phyloP scores from a whole-genome alignment of 2,113 vertebrate species.

The Clarias macrocephalus region DNA sequence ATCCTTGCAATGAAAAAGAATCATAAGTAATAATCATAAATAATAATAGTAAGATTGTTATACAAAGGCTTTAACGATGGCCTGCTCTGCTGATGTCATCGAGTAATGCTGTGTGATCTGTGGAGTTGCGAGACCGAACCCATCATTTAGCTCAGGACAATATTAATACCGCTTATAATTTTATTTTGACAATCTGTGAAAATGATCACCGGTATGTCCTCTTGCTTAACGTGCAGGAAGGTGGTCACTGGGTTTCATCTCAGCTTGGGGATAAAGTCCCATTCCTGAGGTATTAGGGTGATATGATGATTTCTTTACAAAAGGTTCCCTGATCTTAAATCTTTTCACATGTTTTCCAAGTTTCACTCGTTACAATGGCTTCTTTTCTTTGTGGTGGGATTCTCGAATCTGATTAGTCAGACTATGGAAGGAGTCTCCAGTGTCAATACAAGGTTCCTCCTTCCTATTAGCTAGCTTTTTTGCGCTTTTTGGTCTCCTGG shows the following conservation, averaged over 20 bases:
- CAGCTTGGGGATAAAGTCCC: background rate
- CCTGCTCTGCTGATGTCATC: constrained; percentile 11
- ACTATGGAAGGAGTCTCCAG: background rate
- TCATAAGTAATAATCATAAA: no score
- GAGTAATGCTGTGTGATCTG: background rate
- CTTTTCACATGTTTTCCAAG: background rate
- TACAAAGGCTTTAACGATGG: background rate
- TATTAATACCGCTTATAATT: background rate
- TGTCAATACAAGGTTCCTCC: no score
- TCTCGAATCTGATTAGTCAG: background rate
- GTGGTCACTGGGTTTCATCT: background rate
- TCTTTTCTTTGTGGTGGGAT: background rate
- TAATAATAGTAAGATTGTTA: no score
- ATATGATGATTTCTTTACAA: background rate
- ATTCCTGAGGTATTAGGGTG: background rate
- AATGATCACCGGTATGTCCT: background rate
- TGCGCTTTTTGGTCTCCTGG: background rate
- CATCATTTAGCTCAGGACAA: background rate
- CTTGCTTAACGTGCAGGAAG: background rate
- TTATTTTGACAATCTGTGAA: background rate
- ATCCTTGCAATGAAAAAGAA: background rate
- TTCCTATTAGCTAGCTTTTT: background rate
- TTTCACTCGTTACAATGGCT: background rate
- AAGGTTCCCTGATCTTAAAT: no score
- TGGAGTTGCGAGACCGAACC: background rate